Evolutionary conservation across 2,797 vertebrate genomes (phyloP).

Genomic region (Squalus acanthias): DNA sequence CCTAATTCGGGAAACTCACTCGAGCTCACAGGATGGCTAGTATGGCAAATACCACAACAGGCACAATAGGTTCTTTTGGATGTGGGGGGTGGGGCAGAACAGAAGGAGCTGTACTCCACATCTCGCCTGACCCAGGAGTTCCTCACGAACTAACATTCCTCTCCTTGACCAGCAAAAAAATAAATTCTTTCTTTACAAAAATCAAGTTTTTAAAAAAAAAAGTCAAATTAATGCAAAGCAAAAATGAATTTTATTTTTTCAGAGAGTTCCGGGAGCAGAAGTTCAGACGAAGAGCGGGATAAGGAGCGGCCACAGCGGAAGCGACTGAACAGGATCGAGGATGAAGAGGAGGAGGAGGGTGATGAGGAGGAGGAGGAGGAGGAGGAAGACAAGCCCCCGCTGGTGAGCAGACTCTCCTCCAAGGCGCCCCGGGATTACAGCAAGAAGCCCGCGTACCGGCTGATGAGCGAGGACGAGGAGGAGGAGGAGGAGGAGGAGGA

Average conservation of each 20-base stretch:
- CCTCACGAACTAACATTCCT: background rate
- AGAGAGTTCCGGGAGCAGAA: conserved; percentile 27
- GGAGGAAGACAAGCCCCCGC: conserved; percentile 53
- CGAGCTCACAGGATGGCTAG: background rate
- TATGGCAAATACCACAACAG: background rate
- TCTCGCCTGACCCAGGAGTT: background rate
- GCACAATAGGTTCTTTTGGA: background rate
- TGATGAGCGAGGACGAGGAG: conserved; percentile 65
- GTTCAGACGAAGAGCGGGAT: conserved; percentile 47
- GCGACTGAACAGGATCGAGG: conserved; percentile 39
- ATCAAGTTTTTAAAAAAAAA: background rate
- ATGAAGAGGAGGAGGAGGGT: conserved; percentile 46
- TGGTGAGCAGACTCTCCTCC: conserved; percentile 55
- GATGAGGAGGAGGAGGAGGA: conserved; percentile 40
- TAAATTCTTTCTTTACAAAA: background rate
- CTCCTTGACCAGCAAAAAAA: background rate
- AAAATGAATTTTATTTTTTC: background rate
- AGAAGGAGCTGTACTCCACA: background rate
- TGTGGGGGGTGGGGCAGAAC: background rate
- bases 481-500: conserved; percentile 69
- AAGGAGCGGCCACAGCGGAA: conserved; percentile 52
- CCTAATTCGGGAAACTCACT: background rate
- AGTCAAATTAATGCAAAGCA: background rate
- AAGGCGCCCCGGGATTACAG: conserved; percentile 59
- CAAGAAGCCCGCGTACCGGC: conserved; percentile 70